These are phyloP conservation scores for Cyphomyrus discorhynchus DNA, from an alignment of 2,113 vertebrate genomes.

Conservation along the genomic window DNA sequence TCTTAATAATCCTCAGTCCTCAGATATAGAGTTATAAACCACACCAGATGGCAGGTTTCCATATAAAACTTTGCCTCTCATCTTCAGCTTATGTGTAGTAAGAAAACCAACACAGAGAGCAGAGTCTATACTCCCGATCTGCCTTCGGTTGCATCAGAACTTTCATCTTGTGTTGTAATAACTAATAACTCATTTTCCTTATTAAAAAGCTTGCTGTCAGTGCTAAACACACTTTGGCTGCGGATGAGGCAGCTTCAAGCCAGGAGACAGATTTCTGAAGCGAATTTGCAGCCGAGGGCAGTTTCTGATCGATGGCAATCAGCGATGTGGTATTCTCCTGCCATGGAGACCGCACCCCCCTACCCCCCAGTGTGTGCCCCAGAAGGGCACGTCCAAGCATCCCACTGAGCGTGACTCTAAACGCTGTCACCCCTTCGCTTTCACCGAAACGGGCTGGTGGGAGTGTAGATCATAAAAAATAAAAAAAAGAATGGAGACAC, in stretches of 20 bases:
- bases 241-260: not conserved
- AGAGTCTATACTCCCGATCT: slow-evolving; percentile 21
- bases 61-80: slow-evolving; percentile 53
- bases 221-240: not conserved
- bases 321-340: slow-evolving; percentile 19
- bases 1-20: slow-evolving; percentile 33
- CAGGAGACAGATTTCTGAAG: not conserved
- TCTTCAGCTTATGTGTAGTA: slow-evolving; percentile 38
- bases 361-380: not conserved
- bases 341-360: not conserved
- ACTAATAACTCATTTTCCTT: slow-evolving; percentile 15
- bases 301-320: not conserved
- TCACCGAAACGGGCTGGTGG: slow-evolving; percentile 56
- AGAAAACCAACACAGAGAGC: not conserved
- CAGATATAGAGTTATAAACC: slow-evolving; percentile 47
- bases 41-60: slow-evolving; percentile 54
- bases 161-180: not conserved
- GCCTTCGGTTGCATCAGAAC: not conserved
- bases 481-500: slow-evolving; percentile 14
- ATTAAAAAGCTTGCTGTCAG: slow-evolving; percentile 9
- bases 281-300: not conserved
- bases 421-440: slow-evolving; percentile 27
- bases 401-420: not conserved
- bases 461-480: slow-evolving; percentile 35
- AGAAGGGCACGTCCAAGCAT: not conserved